A percentile compares a stretch with the other conserved stretches of the same genome.
These are phyloP conservation scores for Cochlearius cochlearius DNA, from an alignment of 2,113 vertebrate species.

Conservation along the genomic window DNA sequence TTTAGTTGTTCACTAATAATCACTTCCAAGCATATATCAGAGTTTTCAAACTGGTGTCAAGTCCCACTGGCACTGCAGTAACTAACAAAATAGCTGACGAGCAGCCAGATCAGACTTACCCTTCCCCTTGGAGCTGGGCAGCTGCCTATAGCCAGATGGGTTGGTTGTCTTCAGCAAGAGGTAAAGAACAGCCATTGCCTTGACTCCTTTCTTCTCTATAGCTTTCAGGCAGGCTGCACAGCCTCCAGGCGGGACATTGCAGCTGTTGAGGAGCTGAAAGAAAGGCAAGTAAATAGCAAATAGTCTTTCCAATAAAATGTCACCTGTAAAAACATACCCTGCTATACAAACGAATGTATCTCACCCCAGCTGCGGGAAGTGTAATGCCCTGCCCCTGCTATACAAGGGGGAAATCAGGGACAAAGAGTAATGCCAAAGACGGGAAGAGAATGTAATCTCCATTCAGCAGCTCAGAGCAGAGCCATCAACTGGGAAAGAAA, in stretches of 20 bases:
- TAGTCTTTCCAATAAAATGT: neutral
- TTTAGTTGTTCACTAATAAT: neutral
- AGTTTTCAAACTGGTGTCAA: neutral
- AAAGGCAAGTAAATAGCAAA: neutral
- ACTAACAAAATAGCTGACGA: neutral
- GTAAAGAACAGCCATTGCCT: slow-evolving; percentile 47
- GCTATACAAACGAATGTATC: neutral
- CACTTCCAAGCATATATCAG: neutral
- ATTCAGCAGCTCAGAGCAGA: neutral
- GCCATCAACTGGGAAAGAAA: neutral
- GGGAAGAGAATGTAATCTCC: neutral
- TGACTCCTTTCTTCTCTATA: slow-evolving; percentile 12
- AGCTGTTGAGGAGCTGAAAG: slow-evolving; percentile 48
- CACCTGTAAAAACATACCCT: neutral
- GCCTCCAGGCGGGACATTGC: neutral
- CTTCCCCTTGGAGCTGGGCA: slow-evolving; percentile 62
- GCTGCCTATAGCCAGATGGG: slow-evolving; percentile 10
- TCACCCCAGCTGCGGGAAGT: neutral
- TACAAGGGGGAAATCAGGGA: neutral
- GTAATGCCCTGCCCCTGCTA: neutral
- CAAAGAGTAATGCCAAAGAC: neutral
- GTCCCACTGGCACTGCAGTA: neutral
- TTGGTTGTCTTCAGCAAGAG: slow-evolving; percentile 33
- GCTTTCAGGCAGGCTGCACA: slow-evolving; percentile 26
- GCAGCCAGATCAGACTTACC: neutral